Base-by-base conservation (phyloP, 1,140 invertebrate species). In the Habropoda laboriosa region DNA sequence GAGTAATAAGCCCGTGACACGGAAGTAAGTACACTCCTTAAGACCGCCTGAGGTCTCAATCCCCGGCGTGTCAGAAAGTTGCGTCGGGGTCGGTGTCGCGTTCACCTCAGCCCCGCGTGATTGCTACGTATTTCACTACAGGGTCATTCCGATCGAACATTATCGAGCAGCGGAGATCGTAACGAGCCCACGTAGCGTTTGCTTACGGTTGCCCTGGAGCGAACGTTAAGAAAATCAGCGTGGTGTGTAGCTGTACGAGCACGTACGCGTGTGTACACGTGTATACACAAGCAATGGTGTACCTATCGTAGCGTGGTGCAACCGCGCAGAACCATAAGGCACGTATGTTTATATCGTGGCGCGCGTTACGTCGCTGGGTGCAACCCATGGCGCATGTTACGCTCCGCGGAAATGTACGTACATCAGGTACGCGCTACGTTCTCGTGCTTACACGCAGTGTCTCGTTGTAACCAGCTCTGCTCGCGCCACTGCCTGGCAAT, bases 121-220 rank as follows among this genome's bases (percentile, higher is more conserved):
- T 89, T 86, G 87, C 73, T 86, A 84, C 87, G 83, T 88, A 89
- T 89, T 87, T 89, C 87, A 88, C 80, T 57, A 82, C 80, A 68
- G 86, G 81, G 84, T 88, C 88, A 85, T 88, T 88, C 82, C 87
- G 71, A 89, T 88, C 86, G 83, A 70, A 81, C 88, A 83, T 88
- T 88, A 89, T 89, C 86, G 86, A 76, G 81, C 78, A 71, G 71
- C 78, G 79, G 83, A 87, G 84, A 88, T 79, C 87, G 84, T 87
- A 89, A 89, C 88, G 87, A 89, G 88, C 85, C 85, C 79, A 87
- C 84, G 86, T 85, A 88, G 82, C 32, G 67, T 71, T 80, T 80
- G 79, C 68, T 64, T 38, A 81, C 57, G 57, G 57, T 85, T 71
- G 71, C 58, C 82, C 66, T 58, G 74, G n/a, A 79, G 79, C 82